Percentiles rank a stretch among this genome's conserved stretches.
Evolutionary conservation across 1,140 invertebrate species (phyloP).

Genomic region (Lamellibrachia luymesi): DNA sequence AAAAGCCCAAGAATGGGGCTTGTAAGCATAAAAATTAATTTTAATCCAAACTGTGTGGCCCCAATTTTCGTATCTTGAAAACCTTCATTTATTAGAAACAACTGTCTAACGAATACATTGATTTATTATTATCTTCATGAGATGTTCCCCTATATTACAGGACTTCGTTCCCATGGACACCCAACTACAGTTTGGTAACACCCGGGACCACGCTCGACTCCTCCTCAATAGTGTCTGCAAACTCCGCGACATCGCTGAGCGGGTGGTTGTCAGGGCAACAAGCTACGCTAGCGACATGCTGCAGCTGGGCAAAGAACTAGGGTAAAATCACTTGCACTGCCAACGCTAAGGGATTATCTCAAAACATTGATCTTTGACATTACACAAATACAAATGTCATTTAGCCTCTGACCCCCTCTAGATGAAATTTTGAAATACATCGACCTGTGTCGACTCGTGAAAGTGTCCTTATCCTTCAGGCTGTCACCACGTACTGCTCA

Average conservation of each 20-base stretch:
- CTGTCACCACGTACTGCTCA: too few relatives aligned
- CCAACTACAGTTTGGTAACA: conserved; percentile 64
- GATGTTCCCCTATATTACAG: conserved; percentile 30
- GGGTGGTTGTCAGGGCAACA: conserved; percentile 62
- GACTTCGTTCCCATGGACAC: conserved; percentile 68
- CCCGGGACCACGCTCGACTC: conserved; percentile 64
- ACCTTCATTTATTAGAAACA: too few relatives aligned
- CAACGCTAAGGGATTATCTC: background rate
- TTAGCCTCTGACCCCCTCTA: background rate
- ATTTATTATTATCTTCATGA: background rate
- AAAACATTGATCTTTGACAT: background rate
- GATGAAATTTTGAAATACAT: background rate
- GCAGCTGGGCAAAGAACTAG: conserved; percentile 49
- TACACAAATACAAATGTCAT: background rate
- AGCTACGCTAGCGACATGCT: conserved; percentile 64
- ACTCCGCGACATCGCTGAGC: conserved; percentile 65
- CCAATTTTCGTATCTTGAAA: too few relatives aligned
- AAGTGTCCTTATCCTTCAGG: background rate
- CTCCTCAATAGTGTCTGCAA: conserved; percentile 62
- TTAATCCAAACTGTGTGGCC: too few relatives aligned
- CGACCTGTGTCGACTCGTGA: background rate
- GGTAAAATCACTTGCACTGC: conserved; percentile 32
- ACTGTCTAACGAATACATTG: conserved; percentile 9
- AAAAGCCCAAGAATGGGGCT: too few relatives aligned
- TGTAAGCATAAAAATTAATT: too few relatives aligned